Conservation (phyloP, 2,888 invertebrate genomes). For the Plebejus anna region DNA sequence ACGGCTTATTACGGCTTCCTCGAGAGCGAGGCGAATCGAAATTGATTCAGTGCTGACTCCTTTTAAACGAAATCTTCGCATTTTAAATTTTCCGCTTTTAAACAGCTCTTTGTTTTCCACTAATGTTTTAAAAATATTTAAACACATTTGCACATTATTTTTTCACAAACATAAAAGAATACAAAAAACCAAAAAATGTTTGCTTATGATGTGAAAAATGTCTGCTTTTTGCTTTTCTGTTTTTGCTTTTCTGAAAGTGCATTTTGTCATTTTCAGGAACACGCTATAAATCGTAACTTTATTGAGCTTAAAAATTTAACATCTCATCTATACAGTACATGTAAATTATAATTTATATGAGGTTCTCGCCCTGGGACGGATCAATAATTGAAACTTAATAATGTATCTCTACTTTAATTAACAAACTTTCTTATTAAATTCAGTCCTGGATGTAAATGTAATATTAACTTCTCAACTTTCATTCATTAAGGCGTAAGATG, state of each 20-base stretch:
- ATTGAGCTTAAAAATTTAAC: not conserved
- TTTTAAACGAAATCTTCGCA: slow-evolving; percentile 1
- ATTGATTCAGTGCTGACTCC: slow-evolving; percentile 2
- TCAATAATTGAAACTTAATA: slow-evolving; percentile 22
- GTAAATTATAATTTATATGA: not conserved
- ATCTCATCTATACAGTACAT: not conserved
- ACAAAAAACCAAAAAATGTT: too few species aligned
- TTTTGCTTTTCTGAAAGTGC: too few species aligned
- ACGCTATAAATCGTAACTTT: too few species aligned
- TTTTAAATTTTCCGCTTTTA: not conserved
- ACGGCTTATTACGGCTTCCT: slow-evolving; percentile 17
- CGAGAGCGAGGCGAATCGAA: not conserved
- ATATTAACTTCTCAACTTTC: slow-evolving; percentile 10
- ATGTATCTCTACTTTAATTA: slow-evolving; percentile 16
- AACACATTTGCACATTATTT: not conserved
- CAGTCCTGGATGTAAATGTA: slow-evolving; percentile 10
- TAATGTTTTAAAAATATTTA: not conserved
- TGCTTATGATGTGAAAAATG: too few species aligned
- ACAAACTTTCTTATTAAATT: slow-evolving; percentile 23
- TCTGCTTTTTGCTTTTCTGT: too few species aligned
- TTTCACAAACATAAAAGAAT: not conserved
- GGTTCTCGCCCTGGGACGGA: not conserved
- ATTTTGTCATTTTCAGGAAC: too few species aligned
- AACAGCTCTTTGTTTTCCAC: not conserved
- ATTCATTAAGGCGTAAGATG: not conserved